Evolutionary conservation across 2,888 invertebrate species (phyloP).

Genomic region (Drosophila picticornis): DNA sequence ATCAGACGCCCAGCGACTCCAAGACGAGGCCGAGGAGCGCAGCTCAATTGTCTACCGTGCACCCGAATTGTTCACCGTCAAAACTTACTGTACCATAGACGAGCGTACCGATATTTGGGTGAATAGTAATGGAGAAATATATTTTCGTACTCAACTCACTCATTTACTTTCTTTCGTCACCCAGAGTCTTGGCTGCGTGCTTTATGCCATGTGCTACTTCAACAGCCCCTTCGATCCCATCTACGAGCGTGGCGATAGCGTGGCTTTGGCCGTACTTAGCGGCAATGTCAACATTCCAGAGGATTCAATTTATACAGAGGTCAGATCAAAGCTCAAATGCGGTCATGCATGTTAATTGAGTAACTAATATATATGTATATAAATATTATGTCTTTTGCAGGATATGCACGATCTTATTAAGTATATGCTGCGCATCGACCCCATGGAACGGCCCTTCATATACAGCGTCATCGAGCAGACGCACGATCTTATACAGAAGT

Average conservation of each 20-base stretch:
- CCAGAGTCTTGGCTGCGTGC: constrained; percentile 93
- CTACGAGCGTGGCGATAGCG: constrained; percentile 94
- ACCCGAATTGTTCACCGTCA: constrained; percentile 94
- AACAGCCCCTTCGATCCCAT: constrained; percentile 94
- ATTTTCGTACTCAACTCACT: neutral
- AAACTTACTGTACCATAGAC: constrained; percentile 92
- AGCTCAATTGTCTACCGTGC: constrained; percentile 95
- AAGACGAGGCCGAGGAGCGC: constrained; percentile 93
- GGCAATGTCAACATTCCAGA: constrained; percentile 91
- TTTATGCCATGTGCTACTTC: constrained; percentile 94
- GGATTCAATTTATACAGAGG: constrained; percentile 88
- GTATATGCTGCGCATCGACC: constrained; percentile 90
- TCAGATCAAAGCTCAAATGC: constrained; percentile 21
- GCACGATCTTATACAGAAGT: constrained; percentile 87
- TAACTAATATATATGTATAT: neutral
- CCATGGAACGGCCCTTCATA: constrained; percentile 91
- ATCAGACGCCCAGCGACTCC: constrained; percentile 89
- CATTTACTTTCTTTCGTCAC: constrained; percentile 41
- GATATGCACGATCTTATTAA: constrained; percentile 89
- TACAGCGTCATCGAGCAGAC: constrained; percentile 89
- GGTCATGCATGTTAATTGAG: neutral
- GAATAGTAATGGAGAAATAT: neutral
- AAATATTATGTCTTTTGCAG: constrained; percentile 81
- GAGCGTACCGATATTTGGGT: constrained; percentile 94
- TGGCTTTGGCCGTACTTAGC: constrained; percentile 93